Evolutionary conservation across 2,797 vertebrate genomes (phyloP).

Genomic region (Rhinatrema bivittatum): DNA sequence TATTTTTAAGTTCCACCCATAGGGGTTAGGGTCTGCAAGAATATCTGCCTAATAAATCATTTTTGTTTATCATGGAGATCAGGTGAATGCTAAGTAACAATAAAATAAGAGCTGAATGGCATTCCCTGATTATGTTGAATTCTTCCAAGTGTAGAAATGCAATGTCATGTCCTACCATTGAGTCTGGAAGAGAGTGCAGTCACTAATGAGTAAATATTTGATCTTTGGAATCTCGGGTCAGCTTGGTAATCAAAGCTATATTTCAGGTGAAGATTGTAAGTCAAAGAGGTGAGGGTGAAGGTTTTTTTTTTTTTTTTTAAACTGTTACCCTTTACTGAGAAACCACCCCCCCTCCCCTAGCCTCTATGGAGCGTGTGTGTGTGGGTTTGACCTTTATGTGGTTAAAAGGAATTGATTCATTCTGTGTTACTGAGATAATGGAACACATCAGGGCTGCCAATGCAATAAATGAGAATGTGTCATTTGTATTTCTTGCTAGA

Average conservation of each 20-base stretch:
- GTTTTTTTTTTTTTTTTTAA: too few species aligned
- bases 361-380: too few species aligned
- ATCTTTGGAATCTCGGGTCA: not conserved
- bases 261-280: rapidly evolving
- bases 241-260: not conserved
- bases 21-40: slow-evolving; percentile 5
- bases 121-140: not conserved
- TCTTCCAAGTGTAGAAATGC: too few species aligned
- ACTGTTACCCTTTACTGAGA: too few species aligned
- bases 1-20: not conserved
- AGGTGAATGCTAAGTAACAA: not conserved
- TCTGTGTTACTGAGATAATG: not conserved
- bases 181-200: too few species aligned
- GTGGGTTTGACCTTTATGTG: not conserved
- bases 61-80: not conserved
- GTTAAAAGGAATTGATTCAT: not conserved
- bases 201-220: too few species aligned
- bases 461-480: not conserved
- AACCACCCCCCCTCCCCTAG: too few species aligned
- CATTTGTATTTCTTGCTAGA: not conserved
- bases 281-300: not conserved
- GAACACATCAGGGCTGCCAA: rapidly evolving
- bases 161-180: too few species aligned
- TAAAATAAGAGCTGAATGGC: not conserved
- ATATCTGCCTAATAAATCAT: not conserved